Percentiles rank a stretch among this genome's conserved stretches.
Evolutionary conservation across 64 coral and sea anemone genomes (phyloP).

Genomic region (Montipora foliosa): DNA sequence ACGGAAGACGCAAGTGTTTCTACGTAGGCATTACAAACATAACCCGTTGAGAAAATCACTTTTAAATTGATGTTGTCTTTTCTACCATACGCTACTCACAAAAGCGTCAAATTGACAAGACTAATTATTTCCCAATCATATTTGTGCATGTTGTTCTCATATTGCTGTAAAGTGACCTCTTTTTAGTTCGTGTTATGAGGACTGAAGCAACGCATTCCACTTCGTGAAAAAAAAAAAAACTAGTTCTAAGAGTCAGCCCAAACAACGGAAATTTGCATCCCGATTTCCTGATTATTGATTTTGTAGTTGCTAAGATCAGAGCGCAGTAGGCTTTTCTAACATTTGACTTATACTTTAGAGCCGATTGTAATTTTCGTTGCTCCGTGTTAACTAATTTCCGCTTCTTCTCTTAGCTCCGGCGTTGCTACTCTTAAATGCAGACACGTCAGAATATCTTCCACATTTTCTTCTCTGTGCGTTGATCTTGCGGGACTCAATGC

Average conservation of each 20-base stretch:
- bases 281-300: slow-evolving; percentile 2
- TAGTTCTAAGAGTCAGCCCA: not conserved
- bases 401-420: no score
- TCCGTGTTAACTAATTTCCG: no score
- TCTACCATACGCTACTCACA: not conserved
- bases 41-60: slow-evolving; percentile 32
- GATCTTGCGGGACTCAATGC: no score
- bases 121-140: slow-evolving; percentile 8
- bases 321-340: no score
- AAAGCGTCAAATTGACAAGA: not conserved
- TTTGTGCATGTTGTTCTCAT: not conserved
- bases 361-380: no score
- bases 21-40: not conserved
- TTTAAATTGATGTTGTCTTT: slow-evolving; percentile 42
- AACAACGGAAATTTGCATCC: not conserved
- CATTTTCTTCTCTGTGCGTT: no score
- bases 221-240: not conserved
- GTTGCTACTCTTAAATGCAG: no score
- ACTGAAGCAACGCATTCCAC: slow-evolving; percentile 11
- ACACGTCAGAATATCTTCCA: no score
- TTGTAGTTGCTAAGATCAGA: not conserved
- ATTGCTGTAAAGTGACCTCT: not conserved
- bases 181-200: not conserved
- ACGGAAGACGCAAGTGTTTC: slow-evolving; percentile 35
- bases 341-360: no score